Base-by-base conservation (phyloP, 2,797 vertebrate species). In the Ficedula albicollis region DNA sequence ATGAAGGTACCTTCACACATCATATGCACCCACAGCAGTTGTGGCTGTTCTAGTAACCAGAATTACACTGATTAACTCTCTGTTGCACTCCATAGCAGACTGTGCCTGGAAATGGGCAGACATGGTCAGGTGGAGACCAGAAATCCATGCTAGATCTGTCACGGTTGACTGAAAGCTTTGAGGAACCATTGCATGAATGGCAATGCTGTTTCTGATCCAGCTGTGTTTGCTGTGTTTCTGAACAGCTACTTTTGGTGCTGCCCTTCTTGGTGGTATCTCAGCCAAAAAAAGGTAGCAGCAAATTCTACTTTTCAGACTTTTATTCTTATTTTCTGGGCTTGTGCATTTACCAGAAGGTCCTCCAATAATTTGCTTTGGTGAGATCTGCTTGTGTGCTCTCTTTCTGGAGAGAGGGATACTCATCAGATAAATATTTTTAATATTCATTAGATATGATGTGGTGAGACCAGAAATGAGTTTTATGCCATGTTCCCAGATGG, bases 401-500 rank as follows among this genome's bases (percentile, higher is more conserved):
- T 70, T 93, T 81, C 62, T 54, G 43, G 20, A 44, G 69, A 68
- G 44, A 68, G 43, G 19, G 38, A 68, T 62, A 32, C n/a, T 91
- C 22, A 29, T 17, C 60, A 75, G 80, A 32, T 49, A 70, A 46
- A 20, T 69, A 46, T 38, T 73, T 73, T 91, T 62, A 21, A 76
- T 66, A 43, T n/a, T 9, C 1, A 6, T 64, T 68, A 44, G 36
- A 51, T 72, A 36, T 38, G 54, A 51, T 0, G 0, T 3, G 10
- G 32, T 15, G 25, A 68, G 64, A 70, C 8, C 34, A 90, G 84
- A 74, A 89, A 48, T 30, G 3, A 49, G 32, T 87, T 87, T 89
- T 15, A 3, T 30, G 9, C 32, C 0, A 0, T 26, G 26, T 72
- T 87, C 49, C 36, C 11, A 79, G 48, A 29, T 0, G 0, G 11